These are phyloP conservation scores for Merops nubicus DNA, from an alignment of 2,113 vertebrate genomes.

Conservation along the genomic window DNA sequence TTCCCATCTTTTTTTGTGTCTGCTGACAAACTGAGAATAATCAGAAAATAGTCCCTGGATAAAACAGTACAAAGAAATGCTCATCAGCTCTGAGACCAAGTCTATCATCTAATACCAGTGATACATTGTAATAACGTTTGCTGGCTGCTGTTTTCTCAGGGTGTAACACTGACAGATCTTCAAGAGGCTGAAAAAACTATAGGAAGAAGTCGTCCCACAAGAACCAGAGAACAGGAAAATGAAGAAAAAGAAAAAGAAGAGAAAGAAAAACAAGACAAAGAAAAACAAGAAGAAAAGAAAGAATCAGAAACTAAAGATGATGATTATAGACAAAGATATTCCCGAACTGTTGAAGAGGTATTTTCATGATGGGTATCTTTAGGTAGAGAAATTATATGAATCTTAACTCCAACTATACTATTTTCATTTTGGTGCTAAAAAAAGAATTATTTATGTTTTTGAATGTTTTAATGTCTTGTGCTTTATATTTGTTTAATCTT, in stretches of 20 bases:
- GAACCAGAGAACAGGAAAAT: conserved; percentile 92
- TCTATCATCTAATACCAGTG: not conserved
- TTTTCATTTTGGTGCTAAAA: not conserved
- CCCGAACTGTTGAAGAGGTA: conserved; percentile 91
- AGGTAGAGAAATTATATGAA: conserved; percentile 22
- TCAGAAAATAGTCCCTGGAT: not conserved
- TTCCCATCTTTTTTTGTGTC: not conserved
- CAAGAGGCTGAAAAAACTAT: conserved; percentile 99
- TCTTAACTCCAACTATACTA: not conserved
- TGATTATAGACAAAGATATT: conserved; percentile 91
- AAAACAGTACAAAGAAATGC: not conserved
- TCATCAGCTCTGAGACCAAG: not conserved
- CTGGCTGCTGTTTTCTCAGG: conserved; percentile 74
- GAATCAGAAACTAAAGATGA: conserved; percentile 92
- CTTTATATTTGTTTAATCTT: not conserved
- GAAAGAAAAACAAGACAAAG: conserved; percentile 93
- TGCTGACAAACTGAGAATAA: not conserved
- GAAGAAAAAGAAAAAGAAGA: conserved; percentile 91
- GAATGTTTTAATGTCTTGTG: not conserved
- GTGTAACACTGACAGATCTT: conserved; percentile 96
- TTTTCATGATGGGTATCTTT: conserved; percentile 24
- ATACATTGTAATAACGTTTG: not conserved
- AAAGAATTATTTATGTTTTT: not conserved
- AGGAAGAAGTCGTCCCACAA: conserved; percentile 85
- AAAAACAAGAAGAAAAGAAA: conserved; percentile 95